Base-by-base conservation (phyloP, 2,797 vertebrate species). In the Danio kyathit region DNA sequence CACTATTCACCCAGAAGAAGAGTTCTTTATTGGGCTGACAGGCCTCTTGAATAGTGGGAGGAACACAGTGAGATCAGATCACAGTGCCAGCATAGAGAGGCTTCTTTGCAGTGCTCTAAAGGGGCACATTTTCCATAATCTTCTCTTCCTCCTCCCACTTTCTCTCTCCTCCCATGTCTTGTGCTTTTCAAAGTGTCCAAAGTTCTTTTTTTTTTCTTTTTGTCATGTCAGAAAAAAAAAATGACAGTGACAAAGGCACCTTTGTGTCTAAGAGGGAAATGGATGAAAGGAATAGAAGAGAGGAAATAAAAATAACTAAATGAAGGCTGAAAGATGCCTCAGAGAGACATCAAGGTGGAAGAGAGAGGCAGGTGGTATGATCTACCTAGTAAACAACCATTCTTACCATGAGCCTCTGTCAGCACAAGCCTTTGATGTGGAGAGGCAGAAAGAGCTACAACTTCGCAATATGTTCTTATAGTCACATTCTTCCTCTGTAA, bases 241-340 rank as follows among this genome's bases (percentile, higher is more conserved):
- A 56, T 52, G 82, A 88, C 84, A 88, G 82, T 86, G 69, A 91
- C 87, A 91, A 89, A 90, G 86, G 86, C 5, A 59, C 81, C 86
- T 91, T 90, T 92, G 89, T 91, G 83, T 87, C 70, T 82, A 74
- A 82, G 80, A 86, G 59, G 71, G 88, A 89, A 88, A 86, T 86
- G 86, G 88, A 92, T 92, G 78, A 91, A 93, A 91, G 88, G 85
- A 83, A 16, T 63, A 60, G 83, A 80, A 87, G 86, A 59, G 48
- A 60, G 49, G 11, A 84, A 88, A 86, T 89, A 94, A 92, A 93
- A 93, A 93, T 91, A 93, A 86, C 89, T 85, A 83, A 90, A 90
- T 79, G 85, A 81, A 89, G 77, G 85, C 61, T 43, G 86, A 88
- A 87, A 83, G 72, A 86, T 77, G 74, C 74, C 74, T 85, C 69